Evolutionary conservation across 2,113 vertebrate species (phyloP).

Genomic region (Crotalus helleri): DNA sequence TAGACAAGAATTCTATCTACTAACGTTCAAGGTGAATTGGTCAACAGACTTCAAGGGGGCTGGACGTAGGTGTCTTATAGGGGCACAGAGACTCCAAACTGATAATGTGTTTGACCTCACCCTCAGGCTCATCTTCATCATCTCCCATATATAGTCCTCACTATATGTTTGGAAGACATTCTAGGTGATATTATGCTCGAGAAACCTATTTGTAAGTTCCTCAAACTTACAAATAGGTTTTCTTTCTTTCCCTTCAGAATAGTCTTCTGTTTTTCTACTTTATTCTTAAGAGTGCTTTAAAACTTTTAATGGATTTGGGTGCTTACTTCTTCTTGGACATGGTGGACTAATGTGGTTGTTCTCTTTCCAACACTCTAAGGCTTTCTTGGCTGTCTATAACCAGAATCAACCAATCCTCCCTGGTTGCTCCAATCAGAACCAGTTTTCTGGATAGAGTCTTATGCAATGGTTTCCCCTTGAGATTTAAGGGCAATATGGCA

Average conservation of each 20-base stretch:
- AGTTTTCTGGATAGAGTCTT: not conserved
- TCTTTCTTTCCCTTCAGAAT: not conserved
- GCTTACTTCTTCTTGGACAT: not conserved
- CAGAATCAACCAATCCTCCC: not conserved
- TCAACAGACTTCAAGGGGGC: not conserved
- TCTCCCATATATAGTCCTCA: not conserved
- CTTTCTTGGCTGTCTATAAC: not conserved
- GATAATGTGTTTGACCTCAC: not conserved
- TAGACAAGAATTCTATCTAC: not conserved
- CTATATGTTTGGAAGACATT: not conserved
- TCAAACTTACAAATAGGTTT: not conserved
- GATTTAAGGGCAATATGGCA: not conserved
- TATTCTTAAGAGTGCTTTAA: not conserved
- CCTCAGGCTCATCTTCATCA: not conserved
- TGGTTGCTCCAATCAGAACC: not conserved
- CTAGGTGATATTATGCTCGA: not conserved
- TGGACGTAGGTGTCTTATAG: not conserved
- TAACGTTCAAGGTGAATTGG: not conserved
- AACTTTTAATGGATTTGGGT: not conserved
- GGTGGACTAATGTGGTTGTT: not conserved
- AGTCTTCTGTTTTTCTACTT: not conserved
- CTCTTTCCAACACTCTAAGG: not conserved
- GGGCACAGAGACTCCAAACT: not conserved
- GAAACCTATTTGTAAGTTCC: not conserved
- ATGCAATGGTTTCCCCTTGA: not conserved